Base-by-base conservation (phyloP, 2,113 vertebrate species). In the Uria lomvia region DNA sequence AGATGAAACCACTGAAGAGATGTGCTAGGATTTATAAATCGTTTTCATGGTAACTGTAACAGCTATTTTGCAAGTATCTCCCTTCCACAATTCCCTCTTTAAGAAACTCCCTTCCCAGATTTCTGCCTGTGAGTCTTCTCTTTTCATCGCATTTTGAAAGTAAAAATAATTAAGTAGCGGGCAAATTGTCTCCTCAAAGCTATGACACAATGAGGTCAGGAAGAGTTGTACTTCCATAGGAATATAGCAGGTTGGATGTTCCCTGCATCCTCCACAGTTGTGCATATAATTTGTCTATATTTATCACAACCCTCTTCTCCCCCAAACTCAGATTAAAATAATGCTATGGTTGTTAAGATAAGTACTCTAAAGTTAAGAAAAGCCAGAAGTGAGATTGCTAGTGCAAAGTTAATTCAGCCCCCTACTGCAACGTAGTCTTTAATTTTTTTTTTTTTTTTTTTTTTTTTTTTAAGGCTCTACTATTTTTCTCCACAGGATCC, bases 121-220 rank as follows among this genome's bases (percentile, higher is more conserved):
- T 67, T 68, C 52, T 77, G 34, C 32, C 84, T 66, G 6, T 8
- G 36, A 88, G 24, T 56, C 67, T 87, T 66, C 58, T 75, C 58
- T 63, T 84, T 71, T 21, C 2, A 5, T 2, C 79, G 27, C 23
- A 62, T 76, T 93, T 43, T 81, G 38, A 72, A 88, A 68, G 56
- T 21, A 59, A 96, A 90, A 79, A 32, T 52, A 1, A 84, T 85
- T 86, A 92, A 93, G 40, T 13, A 68, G 32, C 16, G 75, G 15
- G 49, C 59, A 95, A 91, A 95, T 67, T 88, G 30, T 49, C 58
- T 77, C 82, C 36, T 91, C 79, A 90, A 83, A 86, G 70, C 83
- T 62, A 11, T 72, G 76, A 96, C 83, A 91, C 88, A 92, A 92
- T 91, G 86, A 94, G 94, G 92, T 87, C 96, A 91, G 40, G 42